A percentile compares a stretch with the other conserved stretches of the same genome.
Evolutionary conservation across 2,113 vertebrate genomes (phyloP).

Genomic region (Grallaria varia): DNA sequence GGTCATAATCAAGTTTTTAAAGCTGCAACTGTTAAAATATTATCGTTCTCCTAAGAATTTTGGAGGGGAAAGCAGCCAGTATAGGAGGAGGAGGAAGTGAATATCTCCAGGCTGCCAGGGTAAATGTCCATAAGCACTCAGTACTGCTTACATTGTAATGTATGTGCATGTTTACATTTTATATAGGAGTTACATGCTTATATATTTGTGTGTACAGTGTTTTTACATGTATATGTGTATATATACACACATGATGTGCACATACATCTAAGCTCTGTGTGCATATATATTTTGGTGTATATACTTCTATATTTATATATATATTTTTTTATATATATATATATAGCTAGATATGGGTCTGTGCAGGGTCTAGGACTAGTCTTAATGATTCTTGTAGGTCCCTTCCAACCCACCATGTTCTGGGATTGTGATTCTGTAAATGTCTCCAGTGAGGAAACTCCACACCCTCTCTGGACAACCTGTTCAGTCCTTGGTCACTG

Average conservation of each 20-base stretch:
- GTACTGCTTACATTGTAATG: background rate
- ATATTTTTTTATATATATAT: background rate
- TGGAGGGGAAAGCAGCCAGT: background rate
- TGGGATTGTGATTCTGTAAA: background rate
- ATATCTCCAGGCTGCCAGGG: background rate
- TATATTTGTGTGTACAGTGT: too few relatives aligned
- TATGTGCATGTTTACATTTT: background rate
- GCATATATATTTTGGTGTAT: background rate
- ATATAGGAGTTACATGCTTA: background rate
- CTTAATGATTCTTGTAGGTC: background rate
- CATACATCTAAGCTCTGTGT: too few relatives aligned
- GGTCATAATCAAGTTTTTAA: slow-evolving; percentile 62
- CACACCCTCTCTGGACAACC: background rate
- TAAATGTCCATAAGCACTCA: accelerated
- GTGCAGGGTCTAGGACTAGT: background rate
- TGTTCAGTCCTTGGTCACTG: background rate
- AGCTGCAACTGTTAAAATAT: slow-evolving; percentile 67
- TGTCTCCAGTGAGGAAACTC: background rate
- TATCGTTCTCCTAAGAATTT: slow-evolving; percentile 40
- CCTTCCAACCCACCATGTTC: background rate
- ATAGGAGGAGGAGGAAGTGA: background rate
- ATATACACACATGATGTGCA: background rate
- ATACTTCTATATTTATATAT: background rate
- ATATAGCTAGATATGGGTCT: background rate
- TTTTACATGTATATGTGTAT: background rate